Conservation (phyloP, 2,797 vertebrate species). For the Tinamus major region DNA sequence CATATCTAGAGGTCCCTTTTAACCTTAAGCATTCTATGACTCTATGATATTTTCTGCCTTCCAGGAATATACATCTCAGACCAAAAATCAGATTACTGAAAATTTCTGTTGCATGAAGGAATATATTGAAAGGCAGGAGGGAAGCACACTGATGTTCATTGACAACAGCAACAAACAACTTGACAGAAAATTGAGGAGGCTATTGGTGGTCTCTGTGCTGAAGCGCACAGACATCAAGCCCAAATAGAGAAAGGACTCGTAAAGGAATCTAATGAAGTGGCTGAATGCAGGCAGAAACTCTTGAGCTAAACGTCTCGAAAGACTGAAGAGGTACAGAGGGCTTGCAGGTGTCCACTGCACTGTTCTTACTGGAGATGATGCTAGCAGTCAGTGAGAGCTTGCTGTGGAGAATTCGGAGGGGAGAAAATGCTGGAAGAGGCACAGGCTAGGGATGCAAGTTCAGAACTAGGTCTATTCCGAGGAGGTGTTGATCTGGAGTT, state of each 20-base stretch:
- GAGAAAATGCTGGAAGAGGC: not conserved
- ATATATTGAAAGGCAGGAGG: slow-evolving; percentile 62
- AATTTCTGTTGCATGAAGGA: slow-evolving; percentile 66
- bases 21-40: no score
- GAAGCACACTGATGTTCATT: slow-evolving; percentile 52
- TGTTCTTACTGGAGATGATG: not conserved
- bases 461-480: not conserved
- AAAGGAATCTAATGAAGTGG: slow-evolving; percentile 12
- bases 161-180: slow-evolving; percentile 31
- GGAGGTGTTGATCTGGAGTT: not conserved
- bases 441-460: not conserved
- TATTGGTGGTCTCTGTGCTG: not conserved
- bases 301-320: not conserved
- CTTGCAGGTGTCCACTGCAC: not conserved
- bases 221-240: not conserved
- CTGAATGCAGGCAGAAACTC: not conserved
- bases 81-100: slow-evolving; percentile 56
- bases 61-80: slow-evolving; percentile 57
- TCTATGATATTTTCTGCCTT: slow-evolving; percentile 46
- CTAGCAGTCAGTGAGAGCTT: not conserved
- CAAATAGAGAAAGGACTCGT: not conserved
- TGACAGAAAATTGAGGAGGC: slow-evolving; percentile 14
- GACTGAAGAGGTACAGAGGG: not conserved
- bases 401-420: not conserved
- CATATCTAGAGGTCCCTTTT: no score